Percentiles rank a stretch among this genome's conserved stretches.
Evolutionary conservation across 1,140 invertebrate species (phyloP).

Genomic region (Palaemon carinicauda): DNA sequence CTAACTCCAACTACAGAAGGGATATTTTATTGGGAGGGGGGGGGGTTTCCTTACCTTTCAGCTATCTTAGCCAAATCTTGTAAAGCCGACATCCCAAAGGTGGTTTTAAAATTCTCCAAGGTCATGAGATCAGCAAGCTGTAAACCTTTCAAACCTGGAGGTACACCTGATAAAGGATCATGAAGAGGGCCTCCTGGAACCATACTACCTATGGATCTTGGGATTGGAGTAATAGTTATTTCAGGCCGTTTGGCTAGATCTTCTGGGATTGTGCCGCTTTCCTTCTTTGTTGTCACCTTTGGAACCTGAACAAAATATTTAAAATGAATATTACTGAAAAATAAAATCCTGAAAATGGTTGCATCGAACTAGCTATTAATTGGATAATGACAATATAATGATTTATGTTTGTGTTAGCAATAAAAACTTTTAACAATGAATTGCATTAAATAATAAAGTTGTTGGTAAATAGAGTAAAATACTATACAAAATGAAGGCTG

Average conservation of each 20-base stretch:
- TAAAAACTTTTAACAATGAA: too few species aligned
- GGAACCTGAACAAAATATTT: constrained; percentile 40
- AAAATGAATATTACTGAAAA: too few species aligned
- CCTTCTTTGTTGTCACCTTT: constrained; percentile 53
- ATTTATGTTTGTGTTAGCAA: too few species aligned
- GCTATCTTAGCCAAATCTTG: constrained; percentile 51
- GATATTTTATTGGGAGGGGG: background rate
- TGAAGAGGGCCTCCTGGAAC: constrained; percentile 25
- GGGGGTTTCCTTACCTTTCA: background rate
- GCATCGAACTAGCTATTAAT: too few species aligned
- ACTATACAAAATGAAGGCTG: too few species aligned
- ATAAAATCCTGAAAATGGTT: too few species aligned
- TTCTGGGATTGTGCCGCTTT: constrained; percentile 42
- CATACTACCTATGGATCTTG: constrained; percentile 33
- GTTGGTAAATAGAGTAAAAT: too few species aligned
- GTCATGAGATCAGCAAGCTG: constrained; percentile 51
- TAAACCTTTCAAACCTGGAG: constrained; percentile 21
- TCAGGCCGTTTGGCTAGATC: constrained; percentile 59
- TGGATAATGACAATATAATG: too few species aligned
- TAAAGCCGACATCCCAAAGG: constrained; percentile 50
- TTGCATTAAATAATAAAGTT: too few species aligned
- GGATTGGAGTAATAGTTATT: constrained; percentile 59
- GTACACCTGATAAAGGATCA: background rate
- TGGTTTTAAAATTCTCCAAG: constrained; percentile 36
- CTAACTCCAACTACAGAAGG: background rate